Percentiles rank a stretch among this genome's conserved stretches.
phyloP scores from a whole-genome alignment of 2,797 vertebrate species.

The Tauraco hartlaubi region DNA sequence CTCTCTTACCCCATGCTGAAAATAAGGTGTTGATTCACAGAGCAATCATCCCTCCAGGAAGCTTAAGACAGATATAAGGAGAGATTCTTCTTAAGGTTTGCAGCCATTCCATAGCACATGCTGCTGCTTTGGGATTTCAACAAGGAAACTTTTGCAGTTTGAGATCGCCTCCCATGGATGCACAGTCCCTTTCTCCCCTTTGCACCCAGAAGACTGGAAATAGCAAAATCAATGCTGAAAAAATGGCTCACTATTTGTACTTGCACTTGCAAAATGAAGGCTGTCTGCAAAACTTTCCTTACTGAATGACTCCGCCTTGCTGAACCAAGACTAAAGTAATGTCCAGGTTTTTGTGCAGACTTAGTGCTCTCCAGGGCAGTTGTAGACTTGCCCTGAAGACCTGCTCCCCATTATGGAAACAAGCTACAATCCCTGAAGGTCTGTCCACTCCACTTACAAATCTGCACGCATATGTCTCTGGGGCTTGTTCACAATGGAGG shows the following conservation, averaged over 20 bases:
- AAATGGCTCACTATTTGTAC: not conserved
- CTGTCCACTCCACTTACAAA: not conserved
- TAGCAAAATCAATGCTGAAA: not conserved
- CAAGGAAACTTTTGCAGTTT: not conserved
- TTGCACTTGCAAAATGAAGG: not conserved
- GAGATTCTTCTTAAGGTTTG: not conserved
- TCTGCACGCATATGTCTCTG: not conserved
- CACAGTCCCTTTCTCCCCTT: not conserved
- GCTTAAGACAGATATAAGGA: not conserved
- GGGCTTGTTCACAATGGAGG: not conserved
- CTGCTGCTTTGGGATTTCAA: not conserved
- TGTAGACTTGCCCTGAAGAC: not conserved
- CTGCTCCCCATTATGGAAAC: not conserved
- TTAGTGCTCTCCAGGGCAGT: not conserved
- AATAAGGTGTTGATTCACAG: not conserved
- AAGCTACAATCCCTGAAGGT: not conserved
- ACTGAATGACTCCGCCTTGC: not conserved
- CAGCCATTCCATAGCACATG: not conserved
- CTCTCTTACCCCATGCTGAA: not conserved
- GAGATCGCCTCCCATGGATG: not conserved
- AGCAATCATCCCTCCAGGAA: not conserved
- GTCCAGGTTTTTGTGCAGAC: not conserved
- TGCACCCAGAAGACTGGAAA: not conserved
- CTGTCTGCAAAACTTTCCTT: not conserved
- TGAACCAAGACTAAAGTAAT: not conserved